Base-by-base conservation (phyloP, 1,140 invertebrate genomes). In the Dolichoris vasculosae region DNA sequence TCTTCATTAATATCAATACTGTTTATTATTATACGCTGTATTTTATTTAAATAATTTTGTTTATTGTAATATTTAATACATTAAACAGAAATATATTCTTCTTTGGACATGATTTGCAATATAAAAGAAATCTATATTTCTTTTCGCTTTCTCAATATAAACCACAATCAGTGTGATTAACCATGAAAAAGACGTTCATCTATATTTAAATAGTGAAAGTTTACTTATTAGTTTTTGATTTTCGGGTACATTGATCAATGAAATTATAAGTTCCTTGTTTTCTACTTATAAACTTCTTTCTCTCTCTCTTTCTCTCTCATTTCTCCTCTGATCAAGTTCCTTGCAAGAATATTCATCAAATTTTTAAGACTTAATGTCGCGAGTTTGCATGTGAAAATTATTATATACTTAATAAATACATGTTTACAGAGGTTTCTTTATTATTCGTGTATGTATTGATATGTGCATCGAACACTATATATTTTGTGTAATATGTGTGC, bases 361-460 rank as follows among this genome's bases (percentile, higher is more conserved):
- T 77, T 76, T 83, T 77, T 73, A 76, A 73, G 81, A 69, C 67
- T 32, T 69, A 82, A 83, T 83, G 73, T 83, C 73, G 73, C 55
- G 8, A 23, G 51, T 51, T 73, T 43, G 9, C 46, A 35, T 51
- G 48, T 69, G 69, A 59, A 55, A 67, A 67, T 64, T 67, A 77
- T 83, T 83, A 51, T 63, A 32, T 76, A 46, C 40, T 15, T 64
- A 73, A 46, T 30, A 26, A 23, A 15, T 15, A 55, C 32, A 8
- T 43, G 20, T 63, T 43, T 75, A 2, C 32, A 46, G 69, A 82
- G 43, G 69, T 82, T 23, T 35, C 35, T 75, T 69, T 43, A 78
- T 64, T 71, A 8, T 48, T 13, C 43, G 32, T 11, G 26, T 23
- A 76, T 76, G 26, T 26, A 2, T 32, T n/a, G 3, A 30, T 76